Evolutionary conservation across 64 coral and sea anemone species (phyloP).

Genomic region (Pocillopora verrucosa): DNA sequence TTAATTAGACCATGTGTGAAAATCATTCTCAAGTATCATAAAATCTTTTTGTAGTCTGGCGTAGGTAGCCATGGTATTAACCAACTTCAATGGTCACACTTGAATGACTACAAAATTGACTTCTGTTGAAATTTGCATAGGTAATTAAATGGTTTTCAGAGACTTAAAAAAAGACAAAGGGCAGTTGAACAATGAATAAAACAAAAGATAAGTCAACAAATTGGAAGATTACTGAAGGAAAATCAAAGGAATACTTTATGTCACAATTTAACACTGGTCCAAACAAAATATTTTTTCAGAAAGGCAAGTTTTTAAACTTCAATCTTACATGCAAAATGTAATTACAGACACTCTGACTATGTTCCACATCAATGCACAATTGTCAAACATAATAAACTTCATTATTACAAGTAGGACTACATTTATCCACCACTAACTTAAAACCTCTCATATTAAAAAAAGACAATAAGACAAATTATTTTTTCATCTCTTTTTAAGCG

Average conservation of each 20-base stretch:
- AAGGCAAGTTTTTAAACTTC: too few species aligned
- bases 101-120: conserved; percentile 6
- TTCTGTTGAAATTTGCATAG: conserved; percentile 22
- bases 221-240: too few species aligned
- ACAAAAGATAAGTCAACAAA: not conserved
- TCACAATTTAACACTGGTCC: too few species aligned
- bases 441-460: not conserved
- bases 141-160: not conserved
- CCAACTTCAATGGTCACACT: conserved; percentile 1
- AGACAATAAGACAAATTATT: not conserved
- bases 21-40: not conserved
- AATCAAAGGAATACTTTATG: too few species aligned
- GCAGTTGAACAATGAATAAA: not conserved
- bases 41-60: not conserved
- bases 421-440: not conserved
- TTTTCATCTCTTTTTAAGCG: not conserved
- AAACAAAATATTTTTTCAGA: too few species aligned
- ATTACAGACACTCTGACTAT: too few species aligned
- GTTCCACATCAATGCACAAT: too few species aligned
- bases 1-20: not conserved
- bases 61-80: conserved; percentile 22
- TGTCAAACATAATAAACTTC: too few species aligned
- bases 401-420: not conserved
- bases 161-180: not conserved
- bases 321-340: too few species aligned